A percentile compares a stretch with the other conserved stretches of the same genome.
Evolutionary conservation across 1,140 invertebrate genomes (phyloP).

Genomic region (Pseudomyrmex pallidus): DNA sequence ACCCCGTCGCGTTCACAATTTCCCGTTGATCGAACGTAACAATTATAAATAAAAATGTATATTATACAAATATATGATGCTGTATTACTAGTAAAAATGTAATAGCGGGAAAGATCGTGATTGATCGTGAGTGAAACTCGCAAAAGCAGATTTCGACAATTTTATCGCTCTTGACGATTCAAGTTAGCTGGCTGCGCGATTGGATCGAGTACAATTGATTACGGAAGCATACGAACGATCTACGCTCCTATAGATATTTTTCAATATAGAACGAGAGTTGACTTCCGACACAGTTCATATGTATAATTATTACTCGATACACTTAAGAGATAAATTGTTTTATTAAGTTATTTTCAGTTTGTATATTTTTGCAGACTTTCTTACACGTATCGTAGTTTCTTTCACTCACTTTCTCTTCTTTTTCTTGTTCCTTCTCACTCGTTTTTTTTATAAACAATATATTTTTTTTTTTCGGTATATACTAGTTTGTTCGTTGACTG

Average conservation of each 20-base stretch:
- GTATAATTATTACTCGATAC: conserved; percentile 13
- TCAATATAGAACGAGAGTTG: conserved; percentile 4
- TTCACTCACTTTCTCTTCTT: not conserved
- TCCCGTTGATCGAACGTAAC: conserved; percentile 41
- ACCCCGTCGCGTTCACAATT: conserved; percentile 24
- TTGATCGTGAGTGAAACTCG: not conserved
- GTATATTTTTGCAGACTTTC: not conserved
- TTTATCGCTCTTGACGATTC: not conserved
- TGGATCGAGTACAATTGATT: conserved; percentile 20
- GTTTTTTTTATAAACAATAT: not conserved
- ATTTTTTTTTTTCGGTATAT: not conserved
- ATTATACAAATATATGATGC: conserved; percentile 34
- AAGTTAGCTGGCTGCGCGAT: conserved; percentile 12
- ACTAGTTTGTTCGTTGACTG: not conserved
- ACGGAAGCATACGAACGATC: conserved; percentile 3
- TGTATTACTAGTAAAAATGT: conserved; percentile 40
- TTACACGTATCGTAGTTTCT: not conserved
- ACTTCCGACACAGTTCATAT: conserved; percentile 5
- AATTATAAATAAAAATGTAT: conserved; percentile 21
- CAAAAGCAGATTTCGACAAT: conserved; percentile 39
- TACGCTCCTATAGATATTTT: conserved; percentile 33
- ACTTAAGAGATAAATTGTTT: conserved; percentile 3
- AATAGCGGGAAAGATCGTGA: not conserved
- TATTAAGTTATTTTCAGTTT: conserved; percentile 21
- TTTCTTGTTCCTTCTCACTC: not conserved